Evolutionary conservation across 37 sponge, comb jelly and placozoan genomes (phyloP).

Genomic region (Beroe ovata): DNA sequence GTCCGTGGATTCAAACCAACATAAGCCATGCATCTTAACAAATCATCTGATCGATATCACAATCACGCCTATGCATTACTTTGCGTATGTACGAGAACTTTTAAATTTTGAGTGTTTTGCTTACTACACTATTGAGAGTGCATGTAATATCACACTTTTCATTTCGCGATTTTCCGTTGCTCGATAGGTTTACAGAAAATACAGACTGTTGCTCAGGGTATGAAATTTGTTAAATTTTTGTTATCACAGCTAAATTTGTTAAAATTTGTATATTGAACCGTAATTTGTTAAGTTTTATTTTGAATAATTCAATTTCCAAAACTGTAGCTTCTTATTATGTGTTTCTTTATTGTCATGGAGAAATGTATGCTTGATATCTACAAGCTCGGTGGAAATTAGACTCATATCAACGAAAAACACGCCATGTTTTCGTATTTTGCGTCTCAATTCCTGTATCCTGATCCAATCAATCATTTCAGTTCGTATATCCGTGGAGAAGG

Average conservation of each 20-base stretch:
- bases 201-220: not conserved
- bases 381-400: too few relatives aligned
- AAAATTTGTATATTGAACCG: not conserved
- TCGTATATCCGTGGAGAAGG: constrained; percentile 59
- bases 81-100: too few relatives aligned
- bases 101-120: not conserved
- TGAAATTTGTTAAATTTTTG: not conserved
- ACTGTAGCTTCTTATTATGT: too few relatives aligned
- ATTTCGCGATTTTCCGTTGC: not conserved
- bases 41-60: too few relatives aligned
- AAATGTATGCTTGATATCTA: not conserved
- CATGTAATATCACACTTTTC: not conserved
- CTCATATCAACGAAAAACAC: too few relatives aligned
- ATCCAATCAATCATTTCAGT: constrained; percentile 25
- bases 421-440: too few relatives aligned
- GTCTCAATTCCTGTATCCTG: too few relatives aligned
- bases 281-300: not conserved
- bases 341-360: not conserved
- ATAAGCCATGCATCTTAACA: too few relatives aligned
- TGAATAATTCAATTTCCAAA: not conserved
- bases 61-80: too few relatives aligned
- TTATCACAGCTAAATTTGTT: not conserved
- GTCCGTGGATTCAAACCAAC: too few relatives aligned
- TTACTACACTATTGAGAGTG: not conserved
- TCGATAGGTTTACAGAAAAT: not conserved